Conservation (phyloP, 2,797 vertebrate species). For the Uromys caudimaculatus region DNA sequence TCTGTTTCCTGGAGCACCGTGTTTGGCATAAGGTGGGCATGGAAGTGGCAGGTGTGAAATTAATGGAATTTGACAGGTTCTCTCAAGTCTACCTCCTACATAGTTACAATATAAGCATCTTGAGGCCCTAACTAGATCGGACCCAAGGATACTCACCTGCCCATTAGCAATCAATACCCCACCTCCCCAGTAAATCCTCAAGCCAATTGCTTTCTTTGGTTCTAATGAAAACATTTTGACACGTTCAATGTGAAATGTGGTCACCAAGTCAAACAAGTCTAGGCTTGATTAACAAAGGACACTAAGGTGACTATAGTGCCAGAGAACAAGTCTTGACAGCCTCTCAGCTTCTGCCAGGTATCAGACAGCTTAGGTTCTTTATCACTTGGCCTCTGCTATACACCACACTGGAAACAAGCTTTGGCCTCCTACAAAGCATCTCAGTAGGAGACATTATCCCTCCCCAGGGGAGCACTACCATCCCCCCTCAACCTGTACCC, state of each 20-base stretch:
- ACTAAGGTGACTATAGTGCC: background rate
- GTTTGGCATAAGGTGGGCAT: background rate
- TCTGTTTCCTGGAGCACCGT: accelerated
- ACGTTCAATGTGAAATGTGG: background rate
- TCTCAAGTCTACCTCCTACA: background rate
- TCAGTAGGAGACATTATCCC: background rate
- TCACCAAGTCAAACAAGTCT: slow-evolving; percentile 16
- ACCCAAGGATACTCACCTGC: background rate
- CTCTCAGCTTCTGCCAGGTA: slow-evolving; percentile 55
- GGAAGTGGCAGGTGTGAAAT: accelerated
- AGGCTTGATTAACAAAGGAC: slow-evolving; percentile 69
- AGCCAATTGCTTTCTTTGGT: background rate
- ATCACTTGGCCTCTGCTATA: background rate
- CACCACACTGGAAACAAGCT: background rate
- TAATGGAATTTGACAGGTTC: background rate
- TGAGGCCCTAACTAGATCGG: background rate
- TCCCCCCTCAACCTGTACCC: background rate
- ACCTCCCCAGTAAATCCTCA: background rate
- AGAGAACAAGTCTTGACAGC: slow-evolving; percentile 24
- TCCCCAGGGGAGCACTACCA: background rate
- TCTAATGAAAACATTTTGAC: slow-evolving; percentile 1
- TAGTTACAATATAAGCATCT: background rate
- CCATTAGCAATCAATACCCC: background rate
- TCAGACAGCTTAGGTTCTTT: background rate
- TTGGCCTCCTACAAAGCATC: background rate